Evolutionary conservation across 2,113 vertebrate species (phyloP).

Genomic region (Hyla sarda): DNA sequence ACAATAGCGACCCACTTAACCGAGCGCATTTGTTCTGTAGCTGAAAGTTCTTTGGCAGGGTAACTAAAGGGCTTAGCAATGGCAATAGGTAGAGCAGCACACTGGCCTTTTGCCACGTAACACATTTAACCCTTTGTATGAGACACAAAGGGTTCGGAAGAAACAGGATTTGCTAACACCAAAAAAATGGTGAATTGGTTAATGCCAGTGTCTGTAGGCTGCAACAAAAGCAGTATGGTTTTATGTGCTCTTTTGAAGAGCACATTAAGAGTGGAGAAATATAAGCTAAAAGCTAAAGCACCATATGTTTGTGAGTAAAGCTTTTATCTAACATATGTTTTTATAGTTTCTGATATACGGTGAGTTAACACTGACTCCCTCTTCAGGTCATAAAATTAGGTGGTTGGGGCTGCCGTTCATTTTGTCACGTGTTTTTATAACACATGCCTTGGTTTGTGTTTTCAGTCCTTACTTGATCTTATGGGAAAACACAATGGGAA

Average conservation of each 20-base stretch:
- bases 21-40: conserved; percentile 26
- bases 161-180: neutral
- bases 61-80: conserved; percentile 5
- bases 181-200: neutral
- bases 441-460: neutral
- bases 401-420: neutral
- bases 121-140: conserved; percentile 19
- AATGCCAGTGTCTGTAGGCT: neutral
- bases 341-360: too few relatives aligned
- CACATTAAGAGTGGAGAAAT: neutral
- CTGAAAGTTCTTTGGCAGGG: conserved; percentile 42
- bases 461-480: too few relatives aligned
- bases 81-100: conserved; percentile 30
- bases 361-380: neutral
- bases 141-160: neutral
- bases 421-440: neutral
- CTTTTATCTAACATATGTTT: neutral
- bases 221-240: neutral
- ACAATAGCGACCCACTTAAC: conserved; percentile 38
- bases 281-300: too few relatives aligned
- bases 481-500: too few relatives aligned
- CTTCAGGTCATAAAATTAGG: neutral
- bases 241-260: neutral
- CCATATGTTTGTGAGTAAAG: neutral
- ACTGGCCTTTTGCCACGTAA: conserved; percentile 33